These are phyloP conservation scores for Aromia moschata DNA, from an alignment of 2,888 invertebrate species.

Conservation along the genomic window DNA sequence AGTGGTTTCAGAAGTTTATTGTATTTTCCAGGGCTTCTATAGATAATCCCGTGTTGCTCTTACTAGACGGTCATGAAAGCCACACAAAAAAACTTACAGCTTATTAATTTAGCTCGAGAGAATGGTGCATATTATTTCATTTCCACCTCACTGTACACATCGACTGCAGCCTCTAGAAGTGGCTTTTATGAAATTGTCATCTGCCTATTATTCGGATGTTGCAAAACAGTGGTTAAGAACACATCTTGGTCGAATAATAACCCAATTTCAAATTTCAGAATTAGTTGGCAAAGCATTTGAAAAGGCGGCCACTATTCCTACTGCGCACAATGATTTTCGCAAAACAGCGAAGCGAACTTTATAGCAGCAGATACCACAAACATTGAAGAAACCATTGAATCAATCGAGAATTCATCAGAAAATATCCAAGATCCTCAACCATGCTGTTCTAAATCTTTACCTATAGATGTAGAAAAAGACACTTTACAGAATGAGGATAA, in stretches of 20 bases:
- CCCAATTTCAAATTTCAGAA: slow-evolving; percentile 40
- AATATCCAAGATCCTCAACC: slow-evolving; percentile 1
- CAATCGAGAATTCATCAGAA: not conserved
- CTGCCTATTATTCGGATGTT: slow-evolving; percentile 44
- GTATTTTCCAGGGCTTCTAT: slow-evolving; percentile 5
- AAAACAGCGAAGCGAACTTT: slow-evolving; percentile 4
- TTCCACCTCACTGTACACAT: slow-evolving; percentile 49
- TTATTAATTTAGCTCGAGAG: slow-evolving; percentile 47
- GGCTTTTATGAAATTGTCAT: slow-evolving; percentile 43
- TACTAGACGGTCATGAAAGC: slow-evolving; percentile 24
- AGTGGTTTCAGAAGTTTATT: slow-evolving; percentile 26
- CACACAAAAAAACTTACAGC: slow-evolving; percentile 44
- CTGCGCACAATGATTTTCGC: slow-evolving; percentile 4
- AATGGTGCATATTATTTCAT: slow-evolving; percentile 47
- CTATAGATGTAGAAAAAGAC: not conserved
- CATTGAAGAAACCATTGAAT: not conserved
- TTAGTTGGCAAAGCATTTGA: slow-evolving; percentile 40
- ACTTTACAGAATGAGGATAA: slow-evolving; percentile 3
- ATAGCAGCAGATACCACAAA: slow-evolving; percentile 1
- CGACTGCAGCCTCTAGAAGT: slow-evolving; percentile 49
- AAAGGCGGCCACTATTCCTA: slow-evolving; percentile 3
- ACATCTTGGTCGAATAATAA: slow-evolving; percentile 45
- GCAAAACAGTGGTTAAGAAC: slow-evolving; percentile 38
- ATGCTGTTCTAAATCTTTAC: slow-evolving; percentile 2
- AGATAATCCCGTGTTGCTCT: slow-evolving; percentile 15